phyloP scores from a whole-genome alignment of 2,888 invertebrate species.

The Himalopsyche tibetana region DNA sequence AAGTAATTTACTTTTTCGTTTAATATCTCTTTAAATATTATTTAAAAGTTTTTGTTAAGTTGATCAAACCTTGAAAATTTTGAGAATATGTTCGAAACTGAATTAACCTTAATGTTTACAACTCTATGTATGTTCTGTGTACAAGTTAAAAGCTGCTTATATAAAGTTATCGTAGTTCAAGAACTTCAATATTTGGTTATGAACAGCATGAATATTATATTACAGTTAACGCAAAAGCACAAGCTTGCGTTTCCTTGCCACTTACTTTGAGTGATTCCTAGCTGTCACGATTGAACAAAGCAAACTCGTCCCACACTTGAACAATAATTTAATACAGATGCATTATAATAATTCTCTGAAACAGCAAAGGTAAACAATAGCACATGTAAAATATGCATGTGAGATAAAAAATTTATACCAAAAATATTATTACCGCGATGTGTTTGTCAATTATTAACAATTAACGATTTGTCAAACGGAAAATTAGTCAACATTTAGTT shows the following conservation, averaged over 20 bases:
- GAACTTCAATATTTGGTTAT: constrained; percentile 19
- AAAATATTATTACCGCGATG: too few species aligned
- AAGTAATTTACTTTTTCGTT: too few species aligned
- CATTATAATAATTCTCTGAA: too few species aligned
- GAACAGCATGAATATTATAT: constrained; percentile 5
- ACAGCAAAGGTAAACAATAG: too few species aligned
- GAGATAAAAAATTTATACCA: too few species aligned
- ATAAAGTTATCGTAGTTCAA: neutral
- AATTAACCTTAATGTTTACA: neutral
- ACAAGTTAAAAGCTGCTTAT: constrained; percentile 1
- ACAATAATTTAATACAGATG: neutral
- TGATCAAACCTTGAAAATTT: neutral
- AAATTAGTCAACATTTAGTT: too few species aligned
- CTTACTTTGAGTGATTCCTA: neutral
- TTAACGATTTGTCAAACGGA: too few species aligned
- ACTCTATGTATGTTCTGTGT: neutral
- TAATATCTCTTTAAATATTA: too few species aligned
- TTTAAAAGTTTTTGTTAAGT: too few species aligned
- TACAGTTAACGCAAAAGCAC: neutral
- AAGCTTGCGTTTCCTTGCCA: neutral
- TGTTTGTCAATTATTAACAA: too few species aligned
- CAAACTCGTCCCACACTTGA: neutral
- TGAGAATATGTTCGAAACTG: neutral
- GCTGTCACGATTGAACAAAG: neutral
- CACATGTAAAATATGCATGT: too few species aligned